Base-by-base conservation (phyloP, 2,888 invertebrate genomes). In the Brassicogethes aeneus region DNA sequence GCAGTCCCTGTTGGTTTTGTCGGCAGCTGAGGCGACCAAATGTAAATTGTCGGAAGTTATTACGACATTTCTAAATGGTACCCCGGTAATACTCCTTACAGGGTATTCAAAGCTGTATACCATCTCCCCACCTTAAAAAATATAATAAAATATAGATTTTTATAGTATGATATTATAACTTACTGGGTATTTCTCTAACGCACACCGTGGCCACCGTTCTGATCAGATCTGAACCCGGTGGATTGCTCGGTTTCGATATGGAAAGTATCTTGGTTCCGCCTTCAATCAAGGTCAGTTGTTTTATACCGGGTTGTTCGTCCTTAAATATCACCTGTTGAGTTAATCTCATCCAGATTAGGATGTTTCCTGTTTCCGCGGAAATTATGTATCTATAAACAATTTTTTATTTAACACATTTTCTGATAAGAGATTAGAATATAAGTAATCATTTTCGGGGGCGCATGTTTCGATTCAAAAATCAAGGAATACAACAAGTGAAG, bases 341-440 rank as follows among this genome's bases (percentile, higher is more conserved):
- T 41, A 82, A 69, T 43, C 83, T 70, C 57, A 91, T 85, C 95
- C 95, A 95, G 45, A 94, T 79, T 0, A 95, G 70, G 23, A 95
- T 76, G 60, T 90, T 87, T 0, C 93, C 93, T 0, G 93, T 92
- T 62, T 96, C 96, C 0, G 91, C 87, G 0, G 93, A 90, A 10
- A 93, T 76, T 1, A 95, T 88, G 54, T 84, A 79, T 39, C 77
- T 76, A 47, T 41, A 62, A 52, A 14, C 23, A 34, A 14, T 15
- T 17, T 37, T 17, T 16, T 37, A 32, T 10, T 32, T 32, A 13
- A 32, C 13, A 5, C 32, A 32, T 12, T 32, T n/a, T 7, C 13
- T 30, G 17, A 30, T 30, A 33, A 34, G n/a, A 15, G 8, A 33
- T 34, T 16, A n/a, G n/a, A n/a, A n/a, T n/a, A n/a, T n/a, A n/a